phyloP scores from a whole-genome alignment of 2,113 vertebrate genomes.

The Protobothrops mucrosquamatus region DNA sequence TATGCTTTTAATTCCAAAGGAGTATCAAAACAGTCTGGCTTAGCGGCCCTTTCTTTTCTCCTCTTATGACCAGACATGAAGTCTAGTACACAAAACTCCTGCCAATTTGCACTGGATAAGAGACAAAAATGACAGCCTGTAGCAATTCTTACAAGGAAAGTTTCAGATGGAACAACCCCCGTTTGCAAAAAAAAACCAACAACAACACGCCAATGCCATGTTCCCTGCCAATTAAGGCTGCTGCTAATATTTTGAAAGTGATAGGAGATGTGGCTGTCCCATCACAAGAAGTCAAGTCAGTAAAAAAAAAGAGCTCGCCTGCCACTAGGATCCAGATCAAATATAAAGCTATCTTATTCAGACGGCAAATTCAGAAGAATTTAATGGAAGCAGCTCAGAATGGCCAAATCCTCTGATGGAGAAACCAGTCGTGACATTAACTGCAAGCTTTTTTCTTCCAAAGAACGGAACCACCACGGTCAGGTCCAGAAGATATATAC shows the following conservation, averaged over 20 bases:
- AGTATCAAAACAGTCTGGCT: constrained; percentile 72
- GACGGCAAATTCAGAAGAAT: not conserved
- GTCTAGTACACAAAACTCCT: constrained; percentile 62
- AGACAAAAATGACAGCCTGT: constrained; percentile 75
- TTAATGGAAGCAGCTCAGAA: not conserved
- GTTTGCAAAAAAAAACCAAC: constrained; percentile 56
- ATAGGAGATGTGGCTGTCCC: constrained; percentile 47
- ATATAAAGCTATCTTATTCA: not conserved
- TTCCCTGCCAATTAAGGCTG: constrained; percentile 47
- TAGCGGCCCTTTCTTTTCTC: constrained; percentile 46
- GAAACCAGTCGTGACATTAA: not conserved
- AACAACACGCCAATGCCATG: constrained; percentile 28
- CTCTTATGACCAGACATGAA: constrained; percentile 61
- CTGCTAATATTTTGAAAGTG: constrained; percentile 44
- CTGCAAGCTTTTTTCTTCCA: not conserved
- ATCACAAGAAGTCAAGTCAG: not conserved
- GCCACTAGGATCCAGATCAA: not conserved
- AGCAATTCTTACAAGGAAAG: constrained; percentile 64
- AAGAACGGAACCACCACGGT: not conserved
- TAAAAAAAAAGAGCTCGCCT: not conserved
- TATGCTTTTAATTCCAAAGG: constrained; percentile 78
- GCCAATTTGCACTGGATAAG: constrained; percentile 73
- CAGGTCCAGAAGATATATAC: not conserved
- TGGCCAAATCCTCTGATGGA: not conserved
- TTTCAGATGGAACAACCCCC: constrained; percentile 58